These are phyloP conservation scores for Acleris holmiana DNA, from an alignment of 2,888 invertebrate genomes.

Conservation along the genomic window DNA sequence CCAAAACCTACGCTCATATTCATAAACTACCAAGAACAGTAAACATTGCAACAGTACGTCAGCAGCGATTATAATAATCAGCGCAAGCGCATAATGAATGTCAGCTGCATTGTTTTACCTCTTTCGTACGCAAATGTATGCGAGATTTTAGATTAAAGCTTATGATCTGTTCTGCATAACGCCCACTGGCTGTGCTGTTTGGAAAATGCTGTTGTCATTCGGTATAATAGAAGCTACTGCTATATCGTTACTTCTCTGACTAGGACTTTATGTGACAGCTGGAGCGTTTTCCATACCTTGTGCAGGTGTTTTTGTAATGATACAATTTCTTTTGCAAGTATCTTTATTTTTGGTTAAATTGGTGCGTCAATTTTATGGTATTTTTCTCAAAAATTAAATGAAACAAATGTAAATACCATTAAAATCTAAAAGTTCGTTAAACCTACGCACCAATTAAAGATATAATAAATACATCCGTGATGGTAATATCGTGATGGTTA, in stretches of 20 bases:
- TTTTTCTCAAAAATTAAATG: no score
- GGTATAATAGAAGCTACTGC: conserved; percentile 10
- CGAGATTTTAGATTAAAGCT: conserved; percentile 52
- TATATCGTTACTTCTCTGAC: neutral
- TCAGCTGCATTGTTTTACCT: conserved; percentile 60
- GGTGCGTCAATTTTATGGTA: no score
- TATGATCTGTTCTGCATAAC: conserved; percentile 36
- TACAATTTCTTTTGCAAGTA: no score
- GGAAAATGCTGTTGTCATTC: conserved; percentile 5
- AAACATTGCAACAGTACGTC: conserved; percentile 28
- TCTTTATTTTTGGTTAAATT: no score
- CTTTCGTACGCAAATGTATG: conserved; percentile 62
- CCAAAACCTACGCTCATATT: conserved; percentile 23
- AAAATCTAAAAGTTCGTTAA: no score
- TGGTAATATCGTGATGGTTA: no score
- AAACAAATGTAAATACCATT: no score
- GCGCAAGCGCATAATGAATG: conserved; percentile 53
- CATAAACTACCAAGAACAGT: conserved; percentile 12
- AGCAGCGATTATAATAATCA: conserved; percentile 44
- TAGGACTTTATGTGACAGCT: no score
- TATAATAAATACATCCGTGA: no score
- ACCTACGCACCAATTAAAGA: no score
- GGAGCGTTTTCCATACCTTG: no score
- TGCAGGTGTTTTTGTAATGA: no score
- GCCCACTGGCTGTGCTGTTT: conserved; percentile 33